Evolutionary conservation across 2,113 vertebrate genomes (phyloP), one percentile per base, ranked within the genome.

Genomic region (Zosterops japonicus): DNA sequence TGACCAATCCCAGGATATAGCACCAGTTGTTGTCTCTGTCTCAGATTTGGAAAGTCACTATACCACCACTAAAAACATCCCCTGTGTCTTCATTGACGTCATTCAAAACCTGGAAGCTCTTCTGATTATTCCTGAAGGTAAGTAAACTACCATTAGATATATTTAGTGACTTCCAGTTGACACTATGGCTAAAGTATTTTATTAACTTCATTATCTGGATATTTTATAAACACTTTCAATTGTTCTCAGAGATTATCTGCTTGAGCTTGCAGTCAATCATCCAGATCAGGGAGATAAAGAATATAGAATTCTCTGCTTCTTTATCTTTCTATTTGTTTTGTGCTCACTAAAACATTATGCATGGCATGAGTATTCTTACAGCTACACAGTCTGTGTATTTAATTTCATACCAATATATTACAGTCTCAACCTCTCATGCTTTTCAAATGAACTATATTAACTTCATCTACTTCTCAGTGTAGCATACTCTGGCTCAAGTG

Each of bases 31-130:
- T 74, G 12, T 60, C 33, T 22, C 11, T 67, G 23, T 81, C 49
- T 44, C 60, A 78, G 31, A 49, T 80, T 71, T 60, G 25, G 15
- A 44, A 35, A 65, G 47, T 63, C 68, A 64, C 6, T 44, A 33
- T 10, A n/a, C 8, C 18, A 7, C 9, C 28, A 9, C 16, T 56
- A 36, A 49, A 53, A 83, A 15, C 5, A 13, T 25, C 18, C 63
- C 16, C 14, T 49, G 3, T 46, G 36, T 53, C 35, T 68, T 69
- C 39, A 39, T 0, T 77, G 21, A 29, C 1, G 0, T 64, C 39
- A 21, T 49, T 81, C 9, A 85, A 83, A 74, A 68, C 12, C 44
- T 77, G 20, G 29, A 7, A 44, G 5, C 16, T 31, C 9, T 68
- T 75, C 68, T 42, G 44, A 33, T 35, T 80, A 17, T 33, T 8